Evolutionary conservation across 2,888 invertebrate genomes (phyloP).

Genomic region (Carabus problematicus): DNA sequence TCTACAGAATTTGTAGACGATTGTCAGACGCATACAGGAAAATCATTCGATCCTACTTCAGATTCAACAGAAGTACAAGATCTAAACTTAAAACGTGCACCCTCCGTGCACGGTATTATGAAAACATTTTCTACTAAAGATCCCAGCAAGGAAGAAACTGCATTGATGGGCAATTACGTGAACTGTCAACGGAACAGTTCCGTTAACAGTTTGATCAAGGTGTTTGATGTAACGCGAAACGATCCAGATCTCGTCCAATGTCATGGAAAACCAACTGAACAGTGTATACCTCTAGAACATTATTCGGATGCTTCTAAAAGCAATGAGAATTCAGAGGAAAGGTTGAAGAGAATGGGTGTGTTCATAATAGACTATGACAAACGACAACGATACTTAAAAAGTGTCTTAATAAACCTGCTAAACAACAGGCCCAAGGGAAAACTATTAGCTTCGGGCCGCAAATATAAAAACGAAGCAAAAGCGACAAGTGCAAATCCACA

Average conservation of each 20-base stretch:
- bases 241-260: constrained; percentile 34
- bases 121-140: constrained; percentile 50
- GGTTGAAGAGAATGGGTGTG: constrained; percentile 43
- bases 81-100: no score
- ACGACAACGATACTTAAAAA: constrained; percentile 35
- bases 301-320: neutral
- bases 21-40: constrained; percentile 14
- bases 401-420: constrained; percentile 22
- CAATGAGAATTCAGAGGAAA: constrained; percentile 14
- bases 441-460: constrained; percentile 34
- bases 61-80: neutral
- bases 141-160: constrained; percentile 44
- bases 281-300: neutral
- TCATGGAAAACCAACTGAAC: neutral
- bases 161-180: neutral
- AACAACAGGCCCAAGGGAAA: constrained; percentile 35
- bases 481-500: neutral
- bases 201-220: constrained; percentile 29
- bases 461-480: constrained; percentile 30
- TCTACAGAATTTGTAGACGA: constrained; percentile 52
- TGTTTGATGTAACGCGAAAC: constrained; percentile 33
- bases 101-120: constrained; percentile 48
- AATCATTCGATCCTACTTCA: constrained; percentile 8
- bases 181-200: neutral
- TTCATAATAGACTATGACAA: constrained; percentile 33